Conservation (phyloP, 2,113 vertebrate genomes). For the Micromys minutus region DNA sequence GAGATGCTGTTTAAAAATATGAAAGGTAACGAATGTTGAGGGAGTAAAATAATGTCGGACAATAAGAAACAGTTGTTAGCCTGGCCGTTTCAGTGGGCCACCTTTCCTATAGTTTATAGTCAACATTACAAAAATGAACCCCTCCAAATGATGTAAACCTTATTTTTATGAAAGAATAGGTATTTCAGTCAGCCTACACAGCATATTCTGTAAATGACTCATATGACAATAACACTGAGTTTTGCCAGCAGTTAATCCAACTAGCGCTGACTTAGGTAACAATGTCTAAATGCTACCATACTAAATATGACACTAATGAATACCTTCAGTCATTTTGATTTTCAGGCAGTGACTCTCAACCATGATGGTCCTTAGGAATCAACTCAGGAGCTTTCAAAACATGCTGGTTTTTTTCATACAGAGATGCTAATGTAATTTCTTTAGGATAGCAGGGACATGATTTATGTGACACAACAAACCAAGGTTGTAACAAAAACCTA, state of each 20-base stretch:
- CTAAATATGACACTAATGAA: constrained; percentile 46
- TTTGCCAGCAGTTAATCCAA: not conserved
- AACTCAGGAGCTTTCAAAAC: constrained; percentile 4
- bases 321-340: constrained; percentile 31
- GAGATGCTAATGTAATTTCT: constrained; percentile 32
- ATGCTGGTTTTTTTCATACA: not conserved
- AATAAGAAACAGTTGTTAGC: not conserved
- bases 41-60: not conserved
- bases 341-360: constrained; percentile 25
- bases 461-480: constrained; percentile 28
- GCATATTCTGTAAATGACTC: constrained; percentile 2
- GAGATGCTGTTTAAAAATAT: not conserved
- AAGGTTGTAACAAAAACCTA: constrained; percentile 41
- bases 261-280: not conserved
- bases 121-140: not conserved
- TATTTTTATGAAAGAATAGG: not conserved
- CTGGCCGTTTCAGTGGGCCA: not conserved
- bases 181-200: not conserved
- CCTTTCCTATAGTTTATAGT: not conserved
- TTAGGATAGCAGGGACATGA: not conserved
- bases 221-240: not conserved
- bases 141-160: not conserved
- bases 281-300: constrained; percentile 34
- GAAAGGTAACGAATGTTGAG: not conserved
- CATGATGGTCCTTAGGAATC: not conserved